Percentiles rank a stretch among this genome's conserved stretches.
phyloP scores from a whole-genome alignment of 2,113 vertebrate species.

The Meles meles region DNA sequence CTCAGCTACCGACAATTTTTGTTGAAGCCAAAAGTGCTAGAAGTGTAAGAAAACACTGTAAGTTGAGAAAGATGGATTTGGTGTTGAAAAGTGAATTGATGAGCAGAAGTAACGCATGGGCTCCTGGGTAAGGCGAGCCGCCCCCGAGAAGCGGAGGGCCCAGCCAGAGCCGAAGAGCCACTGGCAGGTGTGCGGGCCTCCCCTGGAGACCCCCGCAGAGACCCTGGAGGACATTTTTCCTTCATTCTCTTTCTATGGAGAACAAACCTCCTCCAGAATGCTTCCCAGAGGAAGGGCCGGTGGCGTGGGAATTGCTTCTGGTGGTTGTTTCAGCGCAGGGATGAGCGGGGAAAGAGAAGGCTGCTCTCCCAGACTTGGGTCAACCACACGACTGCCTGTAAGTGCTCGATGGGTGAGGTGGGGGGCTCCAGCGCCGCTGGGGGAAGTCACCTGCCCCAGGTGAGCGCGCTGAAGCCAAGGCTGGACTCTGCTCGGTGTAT shows the following conservation, averaged over 20 bases:
- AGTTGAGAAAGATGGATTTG: conserved; percentile 61
- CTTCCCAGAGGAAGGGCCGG: background rate
- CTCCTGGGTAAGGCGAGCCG: background rate
- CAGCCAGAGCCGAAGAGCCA: rapidly evolving
- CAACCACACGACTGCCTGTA: rapidly evolving
- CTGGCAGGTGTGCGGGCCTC: background rate
- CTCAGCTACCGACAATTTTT: background rate
- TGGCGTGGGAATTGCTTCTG: rapidly evolving
- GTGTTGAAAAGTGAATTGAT: conserved; percentile 57
- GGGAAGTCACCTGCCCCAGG: background rate
- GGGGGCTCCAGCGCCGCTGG: background rate
- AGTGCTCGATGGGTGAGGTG: rapidly evolving
- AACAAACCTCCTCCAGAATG: background rate
- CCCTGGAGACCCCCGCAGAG: background rate
- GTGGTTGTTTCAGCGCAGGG: rapidly evolving
- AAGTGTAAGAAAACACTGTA: conserved; percentile 9
- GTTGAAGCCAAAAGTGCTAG: background rate
- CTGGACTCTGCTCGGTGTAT: rapidly evolving
- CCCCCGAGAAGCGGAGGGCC: background rate
- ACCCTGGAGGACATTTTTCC: background rate
- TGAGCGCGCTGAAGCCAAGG: background rate
- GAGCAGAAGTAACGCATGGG: background rate
- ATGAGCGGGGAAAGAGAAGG: background rate
- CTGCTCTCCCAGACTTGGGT: rapidly evolving
- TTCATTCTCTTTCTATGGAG: background rate